Base-by-base conservation (phyloP, 1,140 invertebrate genomes). In the Trichonephila inaurata region DNA sequence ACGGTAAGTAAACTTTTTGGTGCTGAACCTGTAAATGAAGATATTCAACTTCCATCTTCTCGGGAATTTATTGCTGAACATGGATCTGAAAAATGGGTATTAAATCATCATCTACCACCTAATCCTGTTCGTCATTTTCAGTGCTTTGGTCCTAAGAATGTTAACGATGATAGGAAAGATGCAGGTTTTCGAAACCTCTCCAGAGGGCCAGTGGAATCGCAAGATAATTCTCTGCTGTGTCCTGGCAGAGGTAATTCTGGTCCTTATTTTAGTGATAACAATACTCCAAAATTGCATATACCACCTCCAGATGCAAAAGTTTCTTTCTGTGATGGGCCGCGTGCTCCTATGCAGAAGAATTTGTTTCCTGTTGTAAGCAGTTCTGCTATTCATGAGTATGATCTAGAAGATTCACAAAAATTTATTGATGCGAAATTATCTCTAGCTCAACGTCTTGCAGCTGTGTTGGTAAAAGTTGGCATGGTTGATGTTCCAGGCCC, bases 401-500 rank as follows among this genome's bases (percentile, higher is more conserved):
- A 44, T 69, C 14, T n/a, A 61, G 18, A 64, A 7, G 19, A 33
- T 44, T 14, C 81, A n/a, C 90, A 85, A 64, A 51, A 8, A 16
- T 69, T 12, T 33, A 19, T 92, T 24, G 69, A 89, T 82, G 85
- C 44, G 19, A 94, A 94, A 44, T n/a, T 58, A 64, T 85, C 93
- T 33, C 33, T 94, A 18, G 93, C 93, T 18, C 87, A 94, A 33
- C 87, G 93, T 6, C 88, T 94, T 66, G 93, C 93, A 58, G 72
- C 93, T 33, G 88, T 94, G 51, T 40, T 94, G 61, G 82, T 90
- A 16, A 94, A 94, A 85, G 40, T 90, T 19, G 93, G 93, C 19
- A 94, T 94, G 93, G 18, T 69, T 19, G 93, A 94, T 90, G 93
- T 94, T 69, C 82, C 93, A n/a, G 93, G 72, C 66, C 40, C 72